phyloP scores from a whole-genome alignment of 2,113 vertebrate genomes.

The Cygnus atratus region DNA sequence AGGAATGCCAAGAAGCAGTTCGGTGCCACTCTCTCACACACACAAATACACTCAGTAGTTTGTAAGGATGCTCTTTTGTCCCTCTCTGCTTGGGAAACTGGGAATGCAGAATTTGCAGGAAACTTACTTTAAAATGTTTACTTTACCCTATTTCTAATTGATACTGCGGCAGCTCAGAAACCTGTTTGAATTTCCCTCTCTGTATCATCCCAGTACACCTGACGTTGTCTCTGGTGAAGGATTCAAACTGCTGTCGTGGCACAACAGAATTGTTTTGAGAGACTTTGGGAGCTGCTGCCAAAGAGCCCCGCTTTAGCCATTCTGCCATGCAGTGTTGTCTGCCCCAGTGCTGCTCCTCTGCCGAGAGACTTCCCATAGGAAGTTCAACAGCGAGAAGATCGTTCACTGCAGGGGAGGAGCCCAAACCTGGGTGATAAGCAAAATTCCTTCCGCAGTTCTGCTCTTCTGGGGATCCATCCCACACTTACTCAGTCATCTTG shows the following conservation, averaged over 20 bases:
- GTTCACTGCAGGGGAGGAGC: background rate
- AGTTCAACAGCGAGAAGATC: background rate
- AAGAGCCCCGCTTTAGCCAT: background rate
- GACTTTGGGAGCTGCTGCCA: background rate
- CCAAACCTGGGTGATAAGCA: background rate
- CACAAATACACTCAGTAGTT: background rate
- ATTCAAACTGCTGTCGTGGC: background rate
- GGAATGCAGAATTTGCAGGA: background rate
- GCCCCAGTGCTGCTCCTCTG: background rate
- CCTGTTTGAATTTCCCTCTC: background rate
- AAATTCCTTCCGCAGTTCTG: background rate
- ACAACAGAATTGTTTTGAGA: background rate
- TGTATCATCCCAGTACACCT: background rate
- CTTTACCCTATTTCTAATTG: rapidly evolving
- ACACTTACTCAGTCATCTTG: background rate
- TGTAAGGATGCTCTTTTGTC: conserved; percentile 54
- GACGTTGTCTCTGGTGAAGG: background rate
- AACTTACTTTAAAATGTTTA: background rate
- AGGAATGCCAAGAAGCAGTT: background rate
- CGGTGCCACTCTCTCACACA: background rate
- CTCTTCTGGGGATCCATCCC: background rate
- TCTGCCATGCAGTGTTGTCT: background rate
- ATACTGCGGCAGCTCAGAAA: background rate
- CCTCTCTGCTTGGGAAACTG: conserved; percentile 48
- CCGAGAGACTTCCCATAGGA: background rate